Percentiles rank a stretch among this genome's conserved stretches.
Conservation (phyloP, 2,113 vertebrate species). For the Psilopsiagon aurifrons region DNA sequence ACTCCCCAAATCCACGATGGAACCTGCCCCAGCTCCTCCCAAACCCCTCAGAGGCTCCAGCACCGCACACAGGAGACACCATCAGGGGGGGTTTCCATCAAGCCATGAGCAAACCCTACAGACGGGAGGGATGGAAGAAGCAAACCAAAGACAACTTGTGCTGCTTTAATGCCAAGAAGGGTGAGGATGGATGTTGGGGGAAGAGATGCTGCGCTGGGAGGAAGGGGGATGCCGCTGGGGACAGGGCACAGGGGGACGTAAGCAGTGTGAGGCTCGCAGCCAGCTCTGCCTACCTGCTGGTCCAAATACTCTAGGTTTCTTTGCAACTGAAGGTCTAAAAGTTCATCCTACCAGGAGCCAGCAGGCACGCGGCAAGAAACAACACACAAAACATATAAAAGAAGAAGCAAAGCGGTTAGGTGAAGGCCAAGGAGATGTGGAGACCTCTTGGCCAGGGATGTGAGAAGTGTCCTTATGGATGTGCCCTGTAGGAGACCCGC, state of each 20-base stretch:
- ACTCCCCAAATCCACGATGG: fast-evolving
- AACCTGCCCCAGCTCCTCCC: not conserved
- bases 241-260: not conserved
- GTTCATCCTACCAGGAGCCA: constrained; percentile 90
- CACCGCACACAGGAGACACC: not conserved
- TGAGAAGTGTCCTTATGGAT: not conserved
- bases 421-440: constrained; percentile 56
- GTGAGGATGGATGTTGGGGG: constrained; percentile 45
- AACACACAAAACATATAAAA: constrained; percentile 76
- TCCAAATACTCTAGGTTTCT: constrained; percentile 98
- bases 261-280: constrained; percentile 55
- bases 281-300: constrained; percentile 93
- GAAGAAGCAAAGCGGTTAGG: constrained; percentile 83
- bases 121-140: not conserved
- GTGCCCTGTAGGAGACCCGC: fast-evolving
- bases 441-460: not conserved
- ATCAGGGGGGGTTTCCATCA: not conserved
- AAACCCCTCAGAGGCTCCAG: not conserved
- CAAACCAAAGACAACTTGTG: constrained; percentile 51
- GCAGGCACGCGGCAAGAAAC: constrained; percentile 75
- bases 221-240: not conserved
- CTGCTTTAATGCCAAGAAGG: constrained; percentile 42
- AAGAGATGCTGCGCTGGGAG: not conserved
- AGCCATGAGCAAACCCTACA: not conserved
- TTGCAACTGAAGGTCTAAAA: constrained; percentile 98